Conservation (phyloP, 2,797 vertebrate species). For the Emys orbicularis region DNA sequence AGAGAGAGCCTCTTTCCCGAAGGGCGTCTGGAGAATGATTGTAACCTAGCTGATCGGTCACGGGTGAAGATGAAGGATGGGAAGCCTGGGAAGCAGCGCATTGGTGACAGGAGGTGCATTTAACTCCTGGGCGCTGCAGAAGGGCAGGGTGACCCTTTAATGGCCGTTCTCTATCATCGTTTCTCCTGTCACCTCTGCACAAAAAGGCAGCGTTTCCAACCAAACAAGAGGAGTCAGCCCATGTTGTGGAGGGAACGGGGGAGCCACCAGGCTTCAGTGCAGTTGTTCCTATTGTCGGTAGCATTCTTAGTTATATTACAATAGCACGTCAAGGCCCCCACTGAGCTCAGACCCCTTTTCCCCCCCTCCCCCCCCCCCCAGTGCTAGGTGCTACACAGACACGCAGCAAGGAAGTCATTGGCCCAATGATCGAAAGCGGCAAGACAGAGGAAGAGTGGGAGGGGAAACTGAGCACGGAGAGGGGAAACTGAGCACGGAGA, state of each 20-base stretch:
- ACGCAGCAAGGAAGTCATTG: background rate
- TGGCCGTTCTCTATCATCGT: background rate
- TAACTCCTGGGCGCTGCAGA: background rate
- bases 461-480: background rate
- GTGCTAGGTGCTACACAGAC: background rate
- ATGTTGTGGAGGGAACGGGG: background rate
- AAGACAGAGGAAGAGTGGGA: background rate
- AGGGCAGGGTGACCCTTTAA: background rate
- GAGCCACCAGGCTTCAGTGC: background rate
- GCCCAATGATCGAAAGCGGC: background rate
- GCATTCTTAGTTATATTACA: background rate
- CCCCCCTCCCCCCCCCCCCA: too few species aligned
- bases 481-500: background rate
- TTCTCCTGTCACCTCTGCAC: background rate
- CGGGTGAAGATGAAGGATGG: background rate
- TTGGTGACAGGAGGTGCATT: background rate
- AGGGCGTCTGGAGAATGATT: background rate
- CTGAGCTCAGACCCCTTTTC: background rate
- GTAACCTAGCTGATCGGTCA: background rate
- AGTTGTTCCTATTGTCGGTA: background rate
- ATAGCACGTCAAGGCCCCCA: background rate
- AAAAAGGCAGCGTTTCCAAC: background rate
- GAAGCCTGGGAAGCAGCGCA: background rate
- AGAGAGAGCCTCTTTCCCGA: background rate
- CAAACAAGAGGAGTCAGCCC: background rate